A percentile compares a stretch with the other conserved stretches of the same genome.
phyloP scores from a whole-genome alignment of 2,797 vertebrate genomes.

The Pseudochirops corinnae region DNA sequence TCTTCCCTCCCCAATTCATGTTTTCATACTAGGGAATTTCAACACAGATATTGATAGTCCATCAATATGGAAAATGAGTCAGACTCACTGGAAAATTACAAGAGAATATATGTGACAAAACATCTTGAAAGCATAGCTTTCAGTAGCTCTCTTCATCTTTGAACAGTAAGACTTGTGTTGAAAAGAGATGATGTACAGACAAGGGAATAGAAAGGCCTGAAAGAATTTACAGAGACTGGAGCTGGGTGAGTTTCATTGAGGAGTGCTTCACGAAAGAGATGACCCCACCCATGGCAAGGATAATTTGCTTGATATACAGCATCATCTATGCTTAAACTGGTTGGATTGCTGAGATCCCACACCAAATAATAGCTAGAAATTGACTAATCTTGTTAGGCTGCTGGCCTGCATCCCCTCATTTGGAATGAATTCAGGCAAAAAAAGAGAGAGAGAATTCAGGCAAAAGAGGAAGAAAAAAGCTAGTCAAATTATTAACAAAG shows the following conservation, averaged over 20 bases:
- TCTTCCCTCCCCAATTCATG: background rate
- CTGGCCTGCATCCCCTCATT: slow-evolving; percentile 78
- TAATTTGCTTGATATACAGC: background rate
- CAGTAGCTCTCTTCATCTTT: background rate
- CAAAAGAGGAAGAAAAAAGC: slow-evolving; percentile 66
- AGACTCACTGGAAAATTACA: background rate
- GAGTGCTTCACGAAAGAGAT: slow-evolving; percentile 32
- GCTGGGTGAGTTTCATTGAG: slow-evolving; percentile 8
- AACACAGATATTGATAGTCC: background rate
- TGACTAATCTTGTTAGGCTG: slow-evolving; percentile 75
- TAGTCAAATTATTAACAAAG: slow-evolving; percentile 82
- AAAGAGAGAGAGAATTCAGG: slow-evolving; percentile 62
- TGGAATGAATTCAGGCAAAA: slow-evolving; percentile 33
- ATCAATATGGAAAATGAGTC: background rate
- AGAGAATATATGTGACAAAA: background rate
- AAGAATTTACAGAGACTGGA: slow-evolving; percentile 25
- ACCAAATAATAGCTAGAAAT: slow-evolving; percentile 64
- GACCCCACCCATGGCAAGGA: background rate
- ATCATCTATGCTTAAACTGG: background rate
- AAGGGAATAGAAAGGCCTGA: slow-evolving; percentile 2
- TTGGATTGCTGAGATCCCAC: background rate
- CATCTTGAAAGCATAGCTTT: background rate
- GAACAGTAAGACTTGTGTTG: background rate
- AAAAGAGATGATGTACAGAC: background rate
- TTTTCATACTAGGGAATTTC: background rate